Conservation (phyloP, 2,888 invertebrate genomes). For the Chymomyza caudatula region DNA sequence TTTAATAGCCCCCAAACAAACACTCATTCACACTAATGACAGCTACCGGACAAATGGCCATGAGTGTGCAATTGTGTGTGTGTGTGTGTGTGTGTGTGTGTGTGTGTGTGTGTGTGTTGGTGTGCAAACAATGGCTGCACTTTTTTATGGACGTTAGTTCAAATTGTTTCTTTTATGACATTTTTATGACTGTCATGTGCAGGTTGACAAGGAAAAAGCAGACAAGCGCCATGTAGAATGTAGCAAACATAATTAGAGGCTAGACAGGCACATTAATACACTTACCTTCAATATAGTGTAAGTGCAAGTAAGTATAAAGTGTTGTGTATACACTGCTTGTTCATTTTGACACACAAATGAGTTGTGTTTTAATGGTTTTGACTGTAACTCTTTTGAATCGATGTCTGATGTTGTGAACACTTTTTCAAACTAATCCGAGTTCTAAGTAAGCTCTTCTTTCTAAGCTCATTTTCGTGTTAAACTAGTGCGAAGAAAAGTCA, state of each 20-base stretch:
- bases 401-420: too few relatives aligned
- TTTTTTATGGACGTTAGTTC: slow-evolving; percentile 22
- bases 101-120: slow-evolving; percentile 1
- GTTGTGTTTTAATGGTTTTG: too few relatives aligned
- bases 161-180: slow-evolving; percentile 65
- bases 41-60: slow-evolving; percentile 13
- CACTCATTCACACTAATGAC: slow-evolving; percentile 42
- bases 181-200: slow-evolving; percentile 60
- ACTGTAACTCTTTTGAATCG: too few relatives aligned
- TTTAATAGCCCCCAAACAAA: slow-evolving; percentile 42
- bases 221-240: not conserved
- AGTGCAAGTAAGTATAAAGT: too few relatives aligned
- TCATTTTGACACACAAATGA: too few relatives aligned
- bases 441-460: too few relatives aligned
- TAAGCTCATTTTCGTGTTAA: too few relatives aligned
- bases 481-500: too few relatives aligned
- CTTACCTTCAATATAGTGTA: not conserved
- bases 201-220: slow-evolving; percentile 39
- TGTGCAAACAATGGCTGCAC: slow-evolving; percentile 38
- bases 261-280: slow-evolving; percentile 29
- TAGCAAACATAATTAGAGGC: slow-evolving; percentile 52
- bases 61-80: not conserved
- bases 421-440: too few relatives aligned
- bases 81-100: not conserved
- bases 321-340: too few relatives aligned